Evolutionary conservation across 2,888 invertebrate species (phyloP).

Genomic region (Drosophila yooni): DNA sequence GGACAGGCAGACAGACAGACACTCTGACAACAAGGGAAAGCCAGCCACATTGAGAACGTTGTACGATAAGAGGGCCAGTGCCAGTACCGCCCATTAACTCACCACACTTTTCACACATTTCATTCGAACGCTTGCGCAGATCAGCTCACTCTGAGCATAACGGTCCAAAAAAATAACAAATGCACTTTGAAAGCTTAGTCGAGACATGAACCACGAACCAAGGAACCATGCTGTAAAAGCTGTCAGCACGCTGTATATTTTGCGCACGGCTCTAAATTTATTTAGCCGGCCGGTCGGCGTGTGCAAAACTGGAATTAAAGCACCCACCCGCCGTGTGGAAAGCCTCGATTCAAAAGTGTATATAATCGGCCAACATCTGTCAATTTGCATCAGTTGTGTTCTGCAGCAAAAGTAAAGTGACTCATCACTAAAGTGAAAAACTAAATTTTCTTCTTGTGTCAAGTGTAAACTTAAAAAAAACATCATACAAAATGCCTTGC

Average conservation of each 20-base stretch:
- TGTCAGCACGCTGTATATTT: constrained; percentile 8
- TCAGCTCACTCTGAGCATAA: neutral
- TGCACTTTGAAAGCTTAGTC: constrained; percentile 10
- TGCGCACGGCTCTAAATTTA: constrained; percentile 64
- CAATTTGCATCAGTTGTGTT: constrained; percentile 68
- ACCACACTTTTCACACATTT: constrained; percentile 37
- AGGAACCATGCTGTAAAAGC: constrained; percentile 20
- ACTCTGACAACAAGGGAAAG: constrained; percentile 42
- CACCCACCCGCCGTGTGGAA: constrained; percentile 64
- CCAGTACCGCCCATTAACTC: constrained; percentile 49
- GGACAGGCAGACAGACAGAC: constrained; percentile 43
- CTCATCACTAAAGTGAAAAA: constrained; percentile 43
- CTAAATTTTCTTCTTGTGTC: constrained; percentile 27
- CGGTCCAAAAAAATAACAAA: neutral
- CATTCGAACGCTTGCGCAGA: constrained; percentile 56
- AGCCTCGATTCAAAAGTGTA: constrained; percentile 73
- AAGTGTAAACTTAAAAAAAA: constrained; percentile 37
- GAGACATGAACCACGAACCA: constrained; percentile 26
- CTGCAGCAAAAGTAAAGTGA: constrained; percentile 54
- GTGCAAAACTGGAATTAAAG: constrained; percentile 72
- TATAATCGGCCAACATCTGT: constrained; percentile 64
- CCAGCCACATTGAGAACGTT: constrained; percentile 40
- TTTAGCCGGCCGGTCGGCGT: constrained; percentile 58
- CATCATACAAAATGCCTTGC: constrained; percentile 78
- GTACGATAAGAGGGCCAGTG: constrained; percentile 47